Evolutionary conservation across 2,888 invertebrate genomes (phyloP), one percentile per base, ranked within the genome.

Genomic region (Allacma fusca): DNA sequence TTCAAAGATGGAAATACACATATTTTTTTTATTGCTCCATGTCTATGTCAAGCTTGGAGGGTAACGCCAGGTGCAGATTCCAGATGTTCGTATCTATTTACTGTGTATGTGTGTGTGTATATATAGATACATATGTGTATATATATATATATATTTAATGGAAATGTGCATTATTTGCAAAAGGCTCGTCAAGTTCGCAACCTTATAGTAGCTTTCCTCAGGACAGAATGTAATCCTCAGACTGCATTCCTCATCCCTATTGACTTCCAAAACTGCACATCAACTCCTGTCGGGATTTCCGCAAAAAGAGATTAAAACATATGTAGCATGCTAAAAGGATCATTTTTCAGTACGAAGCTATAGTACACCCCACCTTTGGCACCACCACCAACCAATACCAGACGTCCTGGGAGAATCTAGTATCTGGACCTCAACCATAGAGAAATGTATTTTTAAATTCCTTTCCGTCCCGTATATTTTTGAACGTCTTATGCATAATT

Each of bases 31-130:
- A 50, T 50, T 50, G 50, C 50, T 50, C 50, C 50, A 62, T 7
- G 24, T 62, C 21, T 9, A 62, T 62, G 62, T 24, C 62, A 62
- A n/a, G 23, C 23, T 24, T 24, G 62, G 5, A 62, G 23, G 62
- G 24, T 24, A 23, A 62, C 23, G 24, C 62, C 62, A 62, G 62
- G 62, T 62, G 62, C 62, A 62, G 1, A 62, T n/a, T 62, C 62
- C 62, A 62, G 62, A 62, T 62, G 62, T 62, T 23, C 23, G 23
- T 12, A 26, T 21, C 62, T 23, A 24, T 16, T 62, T 62, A 26
- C 9, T 24, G 24, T 59, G n/a, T n/a, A n/a, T n/a, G 57, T 16
- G 5, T 57, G 4, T 21, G 2, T 7, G 57, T 57, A 21, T 21
- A 57, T 21, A 57, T 57, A 21, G 4, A 21, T 16, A 9, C 57